These are phyloP conservation scores for Typhlomys cinereus DNA, from an alignment of 2,113 vertebrate species.

Conservation along the genomic window DNA sequence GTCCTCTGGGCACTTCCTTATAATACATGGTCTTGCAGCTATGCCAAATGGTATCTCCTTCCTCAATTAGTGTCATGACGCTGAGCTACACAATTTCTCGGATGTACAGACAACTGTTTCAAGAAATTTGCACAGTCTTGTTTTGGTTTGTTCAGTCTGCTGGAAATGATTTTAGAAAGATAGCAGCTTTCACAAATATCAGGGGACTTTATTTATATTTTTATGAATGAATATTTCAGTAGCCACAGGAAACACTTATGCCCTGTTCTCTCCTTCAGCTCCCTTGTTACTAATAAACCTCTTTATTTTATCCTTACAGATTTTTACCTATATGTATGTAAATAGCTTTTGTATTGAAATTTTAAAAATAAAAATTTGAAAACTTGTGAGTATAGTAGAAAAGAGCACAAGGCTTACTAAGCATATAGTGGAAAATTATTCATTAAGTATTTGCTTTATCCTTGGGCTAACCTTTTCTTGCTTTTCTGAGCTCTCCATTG, in stretches of 20 bases:
- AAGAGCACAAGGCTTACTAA: not conserved
- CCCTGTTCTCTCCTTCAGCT: not conserved
- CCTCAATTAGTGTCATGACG: not conserved
- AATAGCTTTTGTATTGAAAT: not conserved
- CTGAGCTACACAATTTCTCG: not conserved
- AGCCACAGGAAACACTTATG: not conserved
- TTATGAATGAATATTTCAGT: constrained; percentile 29
- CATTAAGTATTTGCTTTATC: not conserved
- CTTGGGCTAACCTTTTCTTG: not conserved
- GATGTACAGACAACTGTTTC: constrained; percentile 28
- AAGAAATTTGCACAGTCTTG: not conserved
- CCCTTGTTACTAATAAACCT: not conserved
- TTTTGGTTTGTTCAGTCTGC: not conserved
- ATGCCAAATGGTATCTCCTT: not conserved
- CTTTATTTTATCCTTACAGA: not conserved
- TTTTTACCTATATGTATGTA: not conserved
- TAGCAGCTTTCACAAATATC: not conserved
- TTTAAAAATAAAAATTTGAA: not conserved
- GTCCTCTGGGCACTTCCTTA: not conserved
- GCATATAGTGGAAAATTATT: not conserved
- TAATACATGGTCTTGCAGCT: constrained; percentile 24
- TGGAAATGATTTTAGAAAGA: not conserved
- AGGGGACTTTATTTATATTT: constrained; percentile 26
- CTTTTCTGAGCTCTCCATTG: not conserved
- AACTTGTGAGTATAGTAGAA: not conserved